phyloP scores from a whole-genome alignment of 2,113 vertebrate species.

The Caranx ignobilis region DNA sequence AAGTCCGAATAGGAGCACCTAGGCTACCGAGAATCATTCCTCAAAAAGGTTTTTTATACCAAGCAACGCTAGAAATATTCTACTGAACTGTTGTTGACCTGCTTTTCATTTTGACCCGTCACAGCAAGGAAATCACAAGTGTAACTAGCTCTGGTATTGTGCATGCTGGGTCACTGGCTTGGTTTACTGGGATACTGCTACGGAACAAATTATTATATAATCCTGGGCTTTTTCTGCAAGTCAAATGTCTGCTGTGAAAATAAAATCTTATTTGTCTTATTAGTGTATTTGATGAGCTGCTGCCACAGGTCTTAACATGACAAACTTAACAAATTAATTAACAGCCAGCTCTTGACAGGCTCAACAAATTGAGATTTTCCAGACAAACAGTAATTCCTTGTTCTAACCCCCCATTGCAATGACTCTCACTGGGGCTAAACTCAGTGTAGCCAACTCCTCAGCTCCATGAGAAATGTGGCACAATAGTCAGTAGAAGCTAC shows the following conservation, averaged over 20 bases:
- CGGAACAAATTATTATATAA: constrained; percentile 12
- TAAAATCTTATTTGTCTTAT: not conserved
- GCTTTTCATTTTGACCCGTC: constrained; percentile 17
- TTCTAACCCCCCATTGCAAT: not conserved
- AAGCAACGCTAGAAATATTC: constrained; percentile 31
- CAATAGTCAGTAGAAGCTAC: constrained; percentile 21
- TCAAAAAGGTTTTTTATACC: constrained; percentile 41
- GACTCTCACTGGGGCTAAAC: constrained; percentile 16
- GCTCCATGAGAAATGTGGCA: constrained; percentile 30
- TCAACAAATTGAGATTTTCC: not conserved
- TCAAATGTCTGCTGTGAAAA: constrained; percentile 2
- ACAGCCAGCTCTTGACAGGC: not conserved
- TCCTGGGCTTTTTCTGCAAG: not conserved
- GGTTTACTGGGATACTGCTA: not conserved
- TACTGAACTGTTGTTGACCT: constrained; percentile 44
- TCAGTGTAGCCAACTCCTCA: constrained; percentile 30
- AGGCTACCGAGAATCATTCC: constrained; percentile 44
- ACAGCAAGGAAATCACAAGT: constrained; percentile 7
- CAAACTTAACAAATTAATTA: not conserved
- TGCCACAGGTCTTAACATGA: not conserved
- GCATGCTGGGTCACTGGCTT: not conserved
- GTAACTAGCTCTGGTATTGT: not conserved
- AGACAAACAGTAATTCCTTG: not conserved
- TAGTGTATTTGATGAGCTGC: not conserved
- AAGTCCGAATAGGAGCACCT: constrained; percentile 24